phyloP scores from a whole-genome alignment of 1,140 invertebrate genomes.

The Macrotrachela quadricornifera region DNA sequence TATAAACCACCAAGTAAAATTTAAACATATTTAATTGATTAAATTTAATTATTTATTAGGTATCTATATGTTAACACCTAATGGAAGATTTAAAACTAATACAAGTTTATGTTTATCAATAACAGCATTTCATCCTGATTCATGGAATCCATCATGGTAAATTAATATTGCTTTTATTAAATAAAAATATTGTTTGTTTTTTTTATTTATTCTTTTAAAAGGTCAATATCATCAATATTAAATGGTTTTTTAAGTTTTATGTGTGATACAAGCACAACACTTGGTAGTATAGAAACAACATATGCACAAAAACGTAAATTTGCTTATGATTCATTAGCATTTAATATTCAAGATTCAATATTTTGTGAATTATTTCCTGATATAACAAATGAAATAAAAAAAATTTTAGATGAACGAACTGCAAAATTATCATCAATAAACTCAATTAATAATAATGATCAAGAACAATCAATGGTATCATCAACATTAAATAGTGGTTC shows the following conservation, averaged over 20 bases:
- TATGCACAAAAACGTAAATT: conserved; percentile 65
- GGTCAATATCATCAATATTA: conserved; percentile 53
- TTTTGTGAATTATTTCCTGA: conserved; percentile 81
- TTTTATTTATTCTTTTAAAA: too few species aligned
- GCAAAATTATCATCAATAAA: too few species aligned
- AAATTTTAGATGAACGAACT: too few species aligned
- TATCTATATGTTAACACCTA: conserved; percentile 90
- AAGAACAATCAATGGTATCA: too few species aligned
- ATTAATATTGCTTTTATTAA: background rate
- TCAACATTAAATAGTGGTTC: too few species aligned
- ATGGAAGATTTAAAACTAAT: conserved; percentile 47
- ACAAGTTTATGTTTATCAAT: conserved; percentile 87
- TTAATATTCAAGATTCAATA: conserved; percentile 66
- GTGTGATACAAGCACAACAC: conserved; percentile 72
- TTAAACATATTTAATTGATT: too few species aligned
- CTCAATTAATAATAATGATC: too few species aligned
- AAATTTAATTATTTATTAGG: too few species aligned
- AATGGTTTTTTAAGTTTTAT: conserved; percentile 49
- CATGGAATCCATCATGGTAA: conserved; percentile 85
- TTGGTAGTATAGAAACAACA: conserved; percentile 75
- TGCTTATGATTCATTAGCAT: conserved; percentile 63
- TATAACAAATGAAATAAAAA: conserved; percentile 29
- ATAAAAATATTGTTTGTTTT: too few species aligned
- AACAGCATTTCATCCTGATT: conserved; percentile 86
- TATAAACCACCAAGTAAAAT: conserved; percentile 69